Percentiles rank a stretch among this genome's conserved stretches.
Evolutionary conservation across 2,797 vertebrate species (phyloP).

Genomic region (Notoglanidium macrostoma): DNA sequence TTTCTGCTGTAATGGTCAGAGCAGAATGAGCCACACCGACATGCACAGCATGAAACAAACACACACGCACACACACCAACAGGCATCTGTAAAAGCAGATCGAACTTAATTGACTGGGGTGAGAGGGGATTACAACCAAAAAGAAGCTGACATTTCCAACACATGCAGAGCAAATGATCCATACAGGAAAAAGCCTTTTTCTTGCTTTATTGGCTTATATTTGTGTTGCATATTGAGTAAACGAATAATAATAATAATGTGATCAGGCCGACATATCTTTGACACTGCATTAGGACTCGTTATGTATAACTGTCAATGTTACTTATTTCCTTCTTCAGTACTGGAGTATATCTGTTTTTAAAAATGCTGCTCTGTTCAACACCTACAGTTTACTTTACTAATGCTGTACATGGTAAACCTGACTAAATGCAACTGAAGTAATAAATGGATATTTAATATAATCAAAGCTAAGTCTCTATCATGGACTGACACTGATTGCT

Average conservation of each 20-base stretch:
- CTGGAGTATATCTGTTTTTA: too few relatives aligned
- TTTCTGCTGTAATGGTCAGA: slow-evolving; percentile 12
- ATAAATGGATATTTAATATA: too few relatives aligned
- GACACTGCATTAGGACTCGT: background rate
- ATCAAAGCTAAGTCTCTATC: too few relatives aligned
- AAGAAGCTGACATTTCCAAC: background rate
- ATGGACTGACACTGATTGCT: too few relatives aligned
- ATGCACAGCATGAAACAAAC: background rate
- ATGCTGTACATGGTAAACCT: too few relatives aligned
- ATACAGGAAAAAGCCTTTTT: background rate
- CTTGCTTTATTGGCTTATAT: background rate
- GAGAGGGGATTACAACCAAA: background rate
- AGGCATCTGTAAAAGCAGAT: slow-evolving; percentile 5
- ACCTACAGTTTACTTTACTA: background rate
- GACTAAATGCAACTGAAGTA: too few relatives aligned
- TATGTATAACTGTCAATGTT: background rate
- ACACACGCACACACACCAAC: background rate
- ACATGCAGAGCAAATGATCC: background rate
- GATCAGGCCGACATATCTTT: background rate
- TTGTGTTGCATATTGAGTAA: background rate
- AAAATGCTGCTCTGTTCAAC: background rate
- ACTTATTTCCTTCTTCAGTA: background rate
- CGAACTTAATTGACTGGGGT: background rate
- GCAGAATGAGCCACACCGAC: background rate
- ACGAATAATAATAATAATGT: background rate